These are phyloP conservation scores for Andrena praecox DNA, from an alignment of 2,888 invertebrate species.

Conservation along the genomic window DNA sequence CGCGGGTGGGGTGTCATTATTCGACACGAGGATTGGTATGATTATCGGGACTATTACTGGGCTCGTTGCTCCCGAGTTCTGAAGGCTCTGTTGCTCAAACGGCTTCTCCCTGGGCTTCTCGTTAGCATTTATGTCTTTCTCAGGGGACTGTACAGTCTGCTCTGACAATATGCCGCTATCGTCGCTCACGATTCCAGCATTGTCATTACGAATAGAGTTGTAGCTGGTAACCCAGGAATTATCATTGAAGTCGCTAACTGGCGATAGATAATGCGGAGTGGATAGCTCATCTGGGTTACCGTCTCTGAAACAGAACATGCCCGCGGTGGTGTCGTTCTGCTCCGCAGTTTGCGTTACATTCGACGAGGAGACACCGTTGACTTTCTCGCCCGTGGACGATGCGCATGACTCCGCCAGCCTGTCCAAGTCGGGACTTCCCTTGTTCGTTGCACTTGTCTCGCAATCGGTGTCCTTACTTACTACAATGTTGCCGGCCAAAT, in stretches of 20 bases:
- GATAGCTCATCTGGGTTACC: no score
- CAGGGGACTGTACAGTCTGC: not conserved
- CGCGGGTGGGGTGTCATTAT: not conserved
- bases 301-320: no score
- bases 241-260: not conserved
- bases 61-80: not conserved
- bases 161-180: no score
- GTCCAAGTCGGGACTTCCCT: not conserved
- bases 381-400: not conserved
- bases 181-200: not conserved
- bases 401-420: slow-evolving; percentile 9
- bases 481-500: slow-evolving; percentile 42
- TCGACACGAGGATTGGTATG: slow-evolving; percentile 16
- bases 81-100: not conserved
- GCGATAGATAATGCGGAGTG: no score
- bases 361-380: not conserved
- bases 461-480: not conserved
- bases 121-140: not conserved
- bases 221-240: not conserved
- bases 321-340: no score
- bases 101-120: not conserved
- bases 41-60: slow-evolving; percentile 30
- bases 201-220: not conserved
- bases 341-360: no score
- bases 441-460: not conserved